Base-by-base conservation (phyloP, 2,797 vertebrate species). In the Sebastiscus albofasciatus region DNA sequence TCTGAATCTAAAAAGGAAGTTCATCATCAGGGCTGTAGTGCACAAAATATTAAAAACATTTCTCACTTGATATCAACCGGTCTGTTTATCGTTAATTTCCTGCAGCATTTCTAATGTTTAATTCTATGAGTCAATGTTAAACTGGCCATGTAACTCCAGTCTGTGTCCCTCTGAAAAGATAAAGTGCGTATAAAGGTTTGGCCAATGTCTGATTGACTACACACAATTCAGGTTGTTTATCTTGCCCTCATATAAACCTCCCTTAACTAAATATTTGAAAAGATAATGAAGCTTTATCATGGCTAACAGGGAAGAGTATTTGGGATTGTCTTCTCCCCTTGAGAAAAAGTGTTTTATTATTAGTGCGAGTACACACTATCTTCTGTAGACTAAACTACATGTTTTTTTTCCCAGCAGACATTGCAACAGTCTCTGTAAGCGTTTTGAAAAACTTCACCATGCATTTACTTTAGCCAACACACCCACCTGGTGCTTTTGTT, bases 371-470 rank as follows among this genome's bases (percentile, higher is more conserved):
- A 79, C 79, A 79, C 14, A 4, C 67, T 90, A 83, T 92, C 84
- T 77, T 58, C 62, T 27, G 55, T 83, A 94, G 94, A 94, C 93
- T 92, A 92, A 95, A 93, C 94, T 71, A 33, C 6, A 65, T 42
- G 13, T 79, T 77, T 79, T 67, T 84, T 69, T 34, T 12, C 86
- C 79, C 79, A 59, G 66, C 70, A 80, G 67, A 67, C 82, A 36
- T 61, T 60, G 77, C 69, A 74, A 33, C 34, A 59, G 58, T 70
- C 55, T 61, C 31, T 72, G 22, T 42, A 54, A 76, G 71, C 7
- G 4, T 82, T 86, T 67, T 69, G 78, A 87, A 79, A 54, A 78
- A 84, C 67, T 81, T 75, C 54, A 56, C 78, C 52, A 67, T 74
- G 58, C 72, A 36, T 67, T 81, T 58, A 42, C 64, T 85, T 84